A percentile compares a stretch with the other conserved stretches of the same genome.
These are phyloP conservation scores for Chelonia mydas DNA, from an alignment of 2,797 vertebrate species.

Conservation along the genomic window DNA sequence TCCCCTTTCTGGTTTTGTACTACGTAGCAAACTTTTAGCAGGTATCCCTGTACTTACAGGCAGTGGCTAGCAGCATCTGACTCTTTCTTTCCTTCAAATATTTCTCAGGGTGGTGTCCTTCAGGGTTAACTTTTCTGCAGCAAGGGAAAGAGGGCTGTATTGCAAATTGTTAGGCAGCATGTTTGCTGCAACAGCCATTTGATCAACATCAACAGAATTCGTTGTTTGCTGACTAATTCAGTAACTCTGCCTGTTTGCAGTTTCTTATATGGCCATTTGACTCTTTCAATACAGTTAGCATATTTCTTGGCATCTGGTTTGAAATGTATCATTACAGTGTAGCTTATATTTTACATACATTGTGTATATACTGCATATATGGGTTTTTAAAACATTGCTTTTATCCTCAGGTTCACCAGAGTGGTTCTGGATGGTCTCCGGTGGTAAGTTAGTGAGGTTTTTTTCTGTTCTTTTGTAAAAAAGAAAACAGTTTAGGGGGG, in stretches of 20 bases:
- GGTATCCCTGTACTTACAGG: neutral
- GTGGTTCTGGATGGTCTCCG: slow-evolving; percentile 97
- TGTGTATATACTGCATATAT: neutral
- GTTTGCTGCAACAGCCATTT: neutral
- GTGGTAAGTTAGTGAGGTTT: slow-evolving; percentile 85
- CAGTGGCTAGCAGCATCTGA: neutral
- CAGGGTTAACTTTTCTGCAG: accelerated
- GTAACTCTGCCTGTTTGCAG: neutral
- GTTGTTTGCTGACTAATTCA: accelerated
- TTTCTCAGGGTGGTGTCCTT: neutral
- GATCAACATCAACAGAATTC: neutral
- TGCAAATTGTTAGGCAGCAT: neutral
- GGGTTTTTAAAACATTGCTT: neutral
- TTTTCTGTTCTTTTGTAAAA: neutral
- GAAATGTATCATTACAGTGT: neutral
- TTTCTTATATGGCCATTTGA: neutral
- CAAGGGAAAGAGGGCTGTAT: accelerated
- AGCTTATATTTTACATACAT: accelerated
- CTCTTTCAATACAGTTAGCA: neutral
- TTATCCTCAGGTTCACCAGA: slow-evolving; percentile 91
- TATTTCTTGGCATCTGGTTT: neutral
- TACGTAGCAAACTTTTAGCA: neutral
- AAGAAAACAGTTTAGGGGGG: neutral
- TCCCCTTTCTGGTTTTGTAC: neutral
- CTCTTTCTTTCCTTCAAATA: neutral